A percentile compares a stretch with the other conserved stretches of the same genome.
Conservation (phyloP, 2,797 vertebrate genomes). For the Spinus olivaceus region DNA sequence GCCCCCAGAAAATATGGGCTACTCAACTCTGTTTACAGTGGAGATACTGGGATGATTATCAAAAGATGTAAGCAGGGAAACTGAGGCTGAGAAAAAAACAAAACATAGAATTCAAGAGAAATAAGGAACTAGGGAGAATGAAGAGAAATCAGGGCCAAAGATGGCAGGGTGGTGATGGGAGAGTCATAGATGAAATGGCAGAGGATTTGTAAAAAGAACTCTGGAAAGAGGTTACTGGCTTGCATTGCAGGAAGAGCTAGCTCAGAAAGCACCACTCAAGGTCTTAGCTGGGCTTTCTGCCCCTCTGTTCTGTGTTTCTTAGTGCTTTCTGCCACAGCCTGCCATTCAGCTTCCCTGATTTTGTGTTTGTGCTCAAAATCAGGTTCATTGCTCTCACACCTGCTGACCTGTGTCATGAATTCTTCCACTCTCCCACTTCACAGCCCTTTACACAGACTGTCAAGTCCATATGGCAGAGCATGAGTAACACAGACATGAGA, state of each 20-base stretch:
- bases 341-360: not conserved
- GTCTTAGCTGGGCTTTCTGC: not conserved
- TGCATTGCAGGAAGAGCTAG: not conserved
- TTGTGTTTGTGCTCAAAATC: not conserved
- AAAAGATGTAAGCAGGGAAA: not conserved
- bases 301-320: not conserved
- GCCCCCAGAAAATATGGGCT: not conserved
- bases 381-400: not conserved
- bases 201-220: not conserved
- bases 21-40: not conserved
- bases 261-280: not conserved
- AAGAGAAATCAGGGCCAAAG: not conserved
- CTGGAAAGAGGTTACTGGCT: not conserved
- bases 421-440: not conserved
- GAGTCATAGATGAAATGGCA: not conserved
- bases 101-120: not conserved
- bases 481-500: not conserved
- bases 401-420: not conserved
- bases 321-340: rapidly evolving
- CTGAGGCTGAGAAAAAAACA: not conserved
- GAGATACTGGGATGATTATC: not conserved
- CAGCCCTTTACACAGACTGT: not conserved
- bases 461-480: not conserved
- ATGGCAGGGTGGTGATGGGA: not conserved
- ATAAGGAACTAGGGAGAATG: not conserved